Base-by-base conservation (phyloP, 2,113 vertebrate species). In the Litocranius walleri region DNA sequence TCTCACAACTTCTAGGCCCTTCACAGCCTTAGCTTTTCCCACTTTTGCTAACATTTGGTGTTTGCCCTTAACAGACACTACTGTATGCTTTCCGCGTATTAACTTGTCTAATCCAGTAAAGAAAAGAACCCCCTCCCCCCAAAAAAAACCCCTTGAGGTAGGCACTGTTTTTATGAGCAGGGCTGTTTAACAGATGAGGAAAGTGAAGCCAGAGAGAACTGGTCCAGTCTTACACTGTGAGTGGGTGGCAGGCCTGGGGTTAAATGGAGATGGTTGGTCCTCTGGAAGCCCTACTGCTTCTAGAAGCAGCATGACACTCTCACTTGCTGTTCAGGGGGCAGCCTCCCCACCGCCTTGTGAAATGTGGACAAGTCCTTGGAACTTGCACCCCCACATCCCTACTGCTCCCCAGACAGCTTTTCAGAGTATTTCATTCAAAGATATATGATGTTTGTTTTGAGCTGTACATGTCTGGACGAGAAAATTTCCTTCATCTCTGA, bases 361-460 rank as follows among this genome's bases (percentile, higher is more conserved):
- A 61, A 64, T 17, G 40, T 33, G n/a, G 12, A 40, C 30, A 15
- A 33, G 27, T 59, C n/a, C 29, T 59, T 85, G 56, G 61, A 29
- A 77, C 19, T 33, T 91, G 50, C 23, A 67, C 40, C 30, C 36
- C 27, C 7, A 62, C 3, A 52, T 52, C 30, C 57, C 50, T 2
- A 4, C 52, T 54, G 19, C 21, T 57, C 23, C 54, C 52, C 29
- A 48, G 43, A 86, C 57, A 67, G 7, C 25, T 92, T 36, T 67
- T 88, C 83, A 40, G 33, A 95, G 88, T n/a, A 48, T 86, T 92
- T 45, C 67, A 88, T 85, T 36, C 52, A 43, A 23, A 62, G 23
- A 43, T 16, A 11, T 50, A 25, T 9, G 36, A 54, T n/a, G 29
- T 82, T 86, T 86, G 14, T n/a, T 77, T 8, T 40, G 30, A 86